Base-by-base conservation (phyloP, 2,888 invertebrate species). In the Euplexia lucipara region DNA sequence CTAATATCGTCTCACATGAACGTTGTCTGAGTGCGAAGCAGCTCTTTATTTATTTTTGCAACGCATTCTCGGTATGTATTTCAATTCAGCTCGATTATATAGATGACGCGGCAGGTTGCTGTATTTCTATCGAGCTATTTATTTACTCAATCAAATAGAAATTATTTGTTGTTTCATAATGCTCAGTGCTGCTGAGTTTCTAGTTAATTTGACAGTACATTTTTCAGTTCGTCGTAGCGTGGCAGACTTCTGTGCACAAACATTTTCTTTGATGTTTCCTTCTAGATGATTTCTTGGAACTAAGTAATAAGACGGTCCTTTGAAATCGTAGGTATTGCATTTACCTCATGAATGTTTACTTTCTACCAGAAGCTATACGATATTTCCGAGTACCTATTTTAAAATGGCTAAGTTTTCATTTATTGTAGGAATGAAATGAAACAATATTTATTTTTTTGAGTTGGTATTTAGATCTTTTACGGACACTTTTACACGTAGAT, bases 31-130 rank as follows among this genome's bases (percentile, higher is more conserved):
- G 57, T 69, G 51, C 42, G 30, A 65, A 60, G 45, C 34, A 51
- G 67, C 44, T 53, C 14, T 67, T n/a, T 74, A 67, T 74, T 63
- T 79, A 71, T 77, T 79, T 76, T 68, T 61, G 59, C 70, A 22
- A 44, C 47, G 47, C 56, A 14, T 59, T 66, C 69, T 37, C 37
- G 49, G 57, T 59, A 53, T 70, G 61, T 64, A 61, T 65, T 79
- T 70, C 14, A 70, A 68, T 73, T 51, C 52, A 35, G 8, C 45
- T 47, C 48, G 32, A 48, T 65, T 62, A 64, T 22, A 51, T 41
- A 22, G 16, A 37, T 26, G 22, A 34, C 10, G 45, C 18, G 34
- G 18, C 42, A 57, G 49, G 41, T 32, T 61, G 37, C 47, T 18
- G 34, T 60, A 20, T 56, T 56, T 48, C 26, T 49, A 45, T 48